These are phyloP conservation scores for Cordilura impudica DNA, from an alignment of 2,888 invertebrate genomes.

Conservation along the genomic window DNA sequence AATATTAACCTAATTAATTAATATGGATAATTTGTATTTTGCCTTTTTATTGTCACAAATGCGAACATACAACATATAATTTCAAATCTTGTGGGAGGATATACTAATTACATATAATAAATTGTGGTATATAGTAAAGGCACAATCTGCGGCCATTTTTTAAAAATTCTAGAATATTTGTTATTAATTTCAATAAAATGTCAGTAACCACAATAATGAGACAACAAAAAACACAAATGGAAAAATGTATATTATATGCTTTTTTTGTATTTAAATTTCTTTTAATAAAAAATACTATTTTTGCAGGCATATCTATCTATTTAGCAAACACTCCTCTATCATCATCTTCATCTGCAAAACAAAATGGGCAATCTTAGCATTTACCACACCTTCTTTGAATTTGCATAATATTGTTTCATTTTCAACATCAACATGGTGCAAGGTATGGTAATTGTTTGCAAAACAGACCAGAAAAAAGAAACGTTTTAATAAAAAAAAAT, in stretches of 20 bases:
- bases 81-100: neutral
- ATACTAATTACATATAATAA: slow-evolving; percentile 42
- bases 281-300: neutral
- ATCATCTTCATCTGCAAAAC: neutral
- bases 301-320: neutral
- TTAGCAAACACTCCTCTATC: neutral
- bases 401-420: slow-evolving; percentile 44
- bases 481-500: slow-evolving; percentile 8
- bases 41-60: no score
- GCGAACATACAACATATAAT: no score
- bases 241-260: neutral
- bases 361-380: slow-evolving; percentile 22
- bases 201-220: slow-evolving; percentile 17
- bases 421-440: slow-evolving; percentile 4
- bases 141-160: slow-evolving; percentile 27
- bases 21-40: no score
- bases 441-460: slow-evolving; percentile 5
- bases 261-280: neutral
- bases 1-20: no score
- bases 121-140: slow-evolving; percentile 30
- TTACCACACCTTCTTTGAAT: slow-evolving; percentile 40
- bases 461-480: neutral
- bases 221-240: neutral
- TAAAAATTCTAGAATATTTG: no score
- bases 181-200: slow-evolving; percentile 35